These are phyloP conservation scores for Silurus lanzhouensis DNA, from an alignment of 2,797 vertebrate species.

Conservation along the genomic window DNA sequence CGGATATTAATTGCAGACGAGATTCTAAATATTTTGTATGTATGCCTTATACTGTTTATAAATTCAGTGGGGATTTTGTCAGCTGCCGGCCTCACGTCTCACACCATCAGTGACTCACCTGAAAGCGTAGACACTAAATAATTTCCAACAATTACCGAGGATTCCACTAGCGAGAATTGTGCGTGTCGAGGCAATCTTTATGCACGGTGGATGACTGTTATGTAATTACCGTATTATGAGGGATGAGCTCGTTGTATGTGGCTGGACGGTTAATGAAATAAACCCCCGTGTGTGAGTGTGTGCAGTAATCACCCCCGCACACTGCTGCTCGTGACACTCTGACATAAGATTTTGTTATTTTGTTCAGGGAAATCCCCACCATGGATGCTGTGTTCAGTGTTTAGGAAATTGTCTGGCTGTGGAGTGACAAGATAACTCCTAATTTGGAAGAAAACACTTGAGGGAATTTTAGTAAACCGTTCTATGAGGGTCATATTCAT, in stretches of 20 bases:
- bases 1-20: background rate
- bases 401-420: background rate
- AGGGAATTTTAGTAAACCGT: background rate
- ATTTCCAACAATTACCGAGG: constrained; percentile 34
- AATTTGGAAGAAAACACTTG: background rate
- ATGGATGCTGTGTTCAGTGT: background rate
- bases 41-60: background rate
- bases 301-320: background rate
- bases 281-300: background rate
- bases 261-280: constrained; percentile 22
- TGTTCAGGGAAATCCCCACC: background rate
- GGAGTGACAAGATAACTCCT: background rate
- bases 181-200: constrained; percentile 36
- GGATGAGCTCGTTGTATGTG: constrained; percentile 15
- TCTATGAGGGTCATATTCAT: background rate
- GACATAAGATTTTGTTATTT: background rate
- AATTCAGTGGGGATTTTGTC: background rate
- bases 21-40: background rate
- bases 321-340: background rate
- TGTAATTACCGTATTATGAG: constrained; percentile 37
- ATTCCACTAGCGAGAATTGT: constrained; percentile 21
- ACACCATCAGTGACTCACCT: constrained; percentile 28
- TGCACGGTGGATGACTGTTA: constrained; percentile 4
- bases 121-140: constrained; percentile 31
- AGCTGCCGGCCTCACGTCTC: background rate